Base-by-base conservation (phyloP, 2,113 vertebrate genomes). In the Cryptomyrus ogoouensis region DNA sequence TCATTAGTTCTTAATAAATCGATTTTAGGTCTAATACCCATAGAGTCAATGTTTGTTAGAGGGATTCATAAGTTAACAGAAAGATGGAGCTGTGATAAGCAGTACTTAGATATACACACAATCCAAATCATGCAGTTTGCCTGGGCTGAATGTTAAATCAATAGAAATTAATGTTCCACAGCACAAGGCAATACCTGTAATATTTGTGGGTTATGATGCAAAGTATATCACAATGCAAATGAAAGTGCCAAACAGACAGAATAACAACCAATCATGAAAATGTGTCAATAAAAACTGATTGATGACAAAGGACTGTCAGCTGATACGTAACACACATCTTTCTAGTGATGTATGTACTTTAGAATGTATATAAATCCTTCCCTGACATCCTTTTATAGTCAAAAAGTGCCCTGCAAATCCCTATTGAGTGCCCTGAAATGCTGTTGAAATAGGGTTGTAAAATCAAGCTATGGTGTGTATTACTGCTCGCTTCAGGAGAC, bases 1-100 rank as follows among this genome's bases (percentile, higher is more conserved):
- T 50, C 83, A 87, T 87, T n/a, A 66, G 62, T 46, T 88, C 70
- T 53, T 88, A 77, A 80, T 88, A 90, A 88, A 83, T 88, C 50
- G 49, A 58, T 83, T 24, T 90, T 58, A 56, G 12, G 86, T 88
- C 50, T 88, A 83, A 90, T 83, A 39, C 56, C 46, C 80, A 58
- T 47, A n/a, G 17, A 56, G 90, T 53, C 70, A 90, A 58, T 88
- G 56, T 90, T 88, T 90, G 58, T 77, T 77, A 77, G 12, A 44
- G 58, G 35, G 85, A 87, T 90, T 42, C 47, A n/a, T 88, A 87
- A 87, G 47, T 88, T 77, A 88, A 70, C n/a, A 50, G 53, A 44
- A 39, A 35, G n/a, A 58, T 35, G 35, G 56, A 49, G 56, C 13
- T 84, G 35, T 46, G 74, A 84, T 56, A 53, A 52, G 70, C 12